These are phyloP conservation scores for Cryptophagus acutangulus DNA, from an alignment of 2,888 invertebrate species.

Conservation along the genomic window DNA sequence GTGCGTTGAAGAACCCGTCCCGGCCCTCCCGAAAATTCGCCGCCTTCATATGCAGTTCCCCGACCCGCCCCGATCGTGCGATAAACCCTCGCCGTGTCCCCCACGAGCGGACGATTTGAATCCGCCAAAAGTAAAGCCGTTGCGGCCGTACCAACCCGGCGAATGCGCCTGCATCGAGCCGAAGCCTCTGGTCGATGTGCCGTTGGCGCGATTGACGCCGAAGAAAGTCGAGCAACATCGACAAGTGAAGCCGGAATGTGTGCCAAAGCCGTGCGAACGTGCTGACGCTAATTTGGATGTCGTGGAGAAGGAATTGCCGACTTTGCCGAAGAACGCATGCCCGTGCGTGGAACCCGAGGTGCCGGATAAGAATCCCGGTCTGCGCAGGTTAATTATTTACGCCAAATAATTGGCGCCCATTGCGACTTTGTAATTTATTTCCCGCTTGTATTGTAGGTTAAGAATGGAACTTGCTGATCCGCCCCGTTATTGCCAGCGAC, in stretches of 20 bases:
- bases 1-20: conserved; percentile 18
- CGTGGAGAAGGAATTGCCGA: conserved; percentile 22
- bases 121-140: conserved; percentile 14
- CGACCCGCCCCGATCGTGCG: background rate
- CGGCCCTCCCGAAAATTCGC: background rate
- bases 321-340: conserved; percentile 16
- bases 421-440: too few relatives aligned
- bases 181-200: conserved; percentile 23
- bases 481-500: too few relatives aligned
- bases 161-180: conserved; percentile 31
- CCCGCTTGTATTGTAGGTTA: too few relatives aligned
- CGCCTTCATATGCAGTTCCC: background rate
- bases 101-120: conserved; percentile 24
- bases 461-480: too few relatives aligned
- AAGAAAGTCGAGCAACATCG: background rate
- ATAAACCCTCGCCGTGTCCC: background rate
- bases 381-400: too few relatives aligned
- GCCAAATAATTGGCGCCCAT: too few relatives aligned
- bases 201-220: background rate
- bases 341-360: conserved; percentile 23
- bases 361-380: conserved; percentile 10
- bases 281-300: conserved; percentile 23
- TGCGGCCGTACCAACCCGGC: conserved; percentile 25
- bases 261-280: conserved; percentile 14
- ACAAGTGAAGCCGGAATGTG: background rate